Conservation (phyloP, 2,113 vertebrate species). For the Anarhynchus alexandrinus region DNA sequence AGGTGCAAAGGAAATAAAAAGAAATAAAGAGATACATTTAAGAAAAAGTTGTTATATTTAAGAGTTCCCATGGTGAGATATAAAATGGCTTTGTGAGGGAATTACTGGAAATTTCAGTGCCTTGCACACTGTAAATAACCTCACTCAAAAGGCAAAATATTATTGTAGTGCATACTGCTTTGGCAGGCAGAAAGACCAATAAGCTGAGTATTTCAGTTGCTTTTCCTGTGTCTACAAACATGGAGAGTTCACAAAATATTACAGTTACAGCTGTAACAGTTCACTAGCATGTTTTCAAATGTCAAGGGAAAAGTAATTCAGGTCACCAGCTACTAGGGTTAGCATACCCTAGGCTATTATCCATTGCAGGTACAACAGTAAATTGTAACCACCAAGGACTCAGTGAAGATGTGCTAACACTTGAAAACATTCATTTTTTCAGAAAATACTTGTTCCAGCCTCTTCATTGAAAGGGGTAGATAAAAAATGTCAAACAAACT, state of each 20-base stretch:
- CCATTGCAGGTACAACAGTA: neutral
- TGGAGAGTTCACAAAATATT: neutral
- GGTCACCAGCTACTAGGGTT: neutral
- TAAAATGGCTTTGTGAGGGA: neutral
- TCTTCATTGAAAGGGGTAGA: neutral
- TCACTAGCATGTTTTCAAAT: neutral
- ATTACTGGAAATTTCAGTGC: neutral
- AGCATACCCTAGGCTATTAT: neutral
- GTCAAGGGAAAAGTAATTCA: neutral
- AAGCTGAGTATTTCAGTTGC: neutral
- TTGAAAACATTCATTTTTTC: neutral
- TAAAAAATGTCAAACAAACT: neutral
- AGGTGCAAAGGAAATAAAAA: neutral
- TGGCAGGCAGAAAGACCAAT: neutral
- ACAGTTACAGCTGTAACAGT: neutral
- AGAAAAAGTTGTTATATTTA: neutral
- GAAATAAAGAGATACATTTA: neutral
- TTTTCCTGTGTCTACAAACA: neutral
- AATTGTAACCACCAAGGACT: neutral
- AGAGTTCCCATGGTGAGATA: neutral
- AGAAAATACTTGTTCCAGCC: neutral
- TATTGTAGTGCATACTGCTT: neutral
- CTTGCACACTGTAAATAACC: neutral
- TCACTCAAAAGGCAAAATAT: neutral
- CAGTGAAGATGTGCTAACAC: neutral